Evolutionary conservation across 2,797 vertebrate genomes (phyloP), one percentile per base, ranked within the genome.

Genomic region (Syngnathus acus): DNA sequence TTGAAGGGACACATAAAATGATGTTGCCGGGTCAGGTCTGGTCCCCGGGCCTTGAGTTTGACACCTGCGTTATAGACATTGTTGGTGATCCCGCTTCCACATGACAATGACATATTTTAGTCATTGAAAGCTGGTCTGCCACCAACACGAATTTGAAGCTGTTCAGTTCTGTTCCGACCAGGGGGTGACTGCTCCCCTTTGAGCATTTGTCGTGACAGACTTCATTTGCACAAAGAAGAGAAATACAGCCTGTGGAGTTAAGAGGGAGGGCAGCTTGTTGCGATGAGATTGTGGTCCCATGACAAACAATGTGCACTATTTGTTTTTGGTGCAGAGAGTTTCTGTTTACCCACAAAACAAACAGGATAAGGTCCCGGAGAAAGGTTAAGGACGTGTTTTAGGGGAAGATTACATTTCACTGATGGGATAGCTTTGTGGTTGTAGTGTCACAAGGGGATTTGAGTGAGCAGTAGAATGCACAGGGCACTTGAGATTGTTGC

Each of bases 201-300:
- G 81, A 86, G 83, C 80, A 84, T 45, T 83, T 84, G 78, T 75
- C 69, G 81, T 38, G 64, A 71, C 79, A 73, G 72, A 69, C 71
- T 85, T 78, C 55, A 78, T 76, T 72, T 53, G 68, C 78, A 81
- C 77, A 75, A 70, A 78, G 74, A 78, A 51, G 68, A 76, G 72
- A 78, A 78, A 79, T 84, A 64, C 67, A 74, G 72, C 74, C 50
- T 6, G 43, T 69, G 73, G 69, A 69, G 71, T 65, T 70, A 10
- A 48, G 40, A 17, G 57, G 57, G 70, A 57, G 54, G 32, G n/a
- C 45, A 62, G 78, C 76, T 79, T 80, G 80, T 78, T 79, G 75
- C 75, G 68, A 40, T 68, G 67, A 58, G 72, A 74, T 71, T 71
- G 60, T 26, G 16, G 48, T 32, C 42, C 72, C 54, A 6, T 58